phyloP scores from a whole-genome alignment of 1,140 invertebrate species.

The Drosophila kepulauana region DNA sequence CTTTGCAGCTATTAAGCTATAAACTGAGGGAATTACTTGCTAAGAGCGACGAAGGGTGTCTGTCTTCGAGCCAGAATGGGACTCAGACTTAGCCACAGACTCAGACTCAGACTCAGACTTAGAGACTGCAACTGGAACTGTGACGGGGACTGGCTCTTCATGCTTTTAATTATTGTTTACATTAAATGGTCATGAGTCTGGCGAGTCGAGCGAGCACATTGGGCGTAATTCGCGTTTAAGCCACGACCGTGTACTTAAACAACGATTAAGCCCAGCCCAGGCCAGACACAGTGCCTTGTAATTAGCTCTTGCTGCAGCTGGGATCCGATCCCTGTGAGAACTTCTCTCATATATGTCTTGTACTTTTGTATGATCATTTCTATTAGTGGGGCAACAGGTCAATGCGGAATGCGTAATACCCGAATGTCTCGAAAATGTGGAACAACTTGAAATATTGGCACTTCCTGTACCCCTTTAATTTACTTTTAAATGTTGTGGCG shows the following conservation, averaged over 20 bases:
- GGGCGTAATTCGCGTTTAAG: conserved; percentile 81
- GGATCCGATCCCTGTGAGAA: conserved; percentile 63
- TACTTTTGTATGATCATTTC: no score
- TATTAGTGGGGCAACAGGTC: conserved; percentile 76
- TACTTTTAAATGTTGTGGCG: conserved; percentile 64
- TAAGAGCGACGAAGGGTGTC: conserved; percentile 29
- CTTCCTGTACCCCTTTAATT: conserved; percentile 72
- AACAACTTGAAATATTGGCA: conserved; percentile 24
- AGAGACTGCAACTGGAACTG: background rate
- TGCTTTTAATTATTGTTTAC: conserved; percentile 82
- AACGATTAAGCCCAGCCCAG: conserved; percentile 66
- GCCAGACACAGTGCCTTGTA: conserved; percentile 34
- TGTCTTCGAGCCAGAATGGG: conserved; percentile 13
- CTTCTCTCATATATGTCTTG: background rate
- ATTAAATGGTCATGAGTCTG: conserved; percentile 82
- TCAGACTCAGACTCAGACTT: background rate
- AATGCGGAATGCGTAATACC: conserved; percentile 27
- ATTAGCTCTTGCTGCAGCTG: conserved; percentile 45
- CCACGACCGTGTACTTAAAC: conserved; percentile 78
- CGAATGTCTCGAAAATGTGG: conserved; percentile 33
- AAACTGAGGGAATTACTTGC: conserved; percentile 48
- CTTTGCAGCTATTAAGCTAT: conserved; percentile 77
- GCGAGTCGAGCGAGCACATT: conserved; percentile 55
- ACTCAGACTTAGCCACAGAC: background rate
- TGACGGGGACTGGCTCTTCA: conserved; percentile 17